Evolutionary conservation across 2,888 invertebrate species (phyloP).

Genomic region (Drosophila ochracea): DNA sequence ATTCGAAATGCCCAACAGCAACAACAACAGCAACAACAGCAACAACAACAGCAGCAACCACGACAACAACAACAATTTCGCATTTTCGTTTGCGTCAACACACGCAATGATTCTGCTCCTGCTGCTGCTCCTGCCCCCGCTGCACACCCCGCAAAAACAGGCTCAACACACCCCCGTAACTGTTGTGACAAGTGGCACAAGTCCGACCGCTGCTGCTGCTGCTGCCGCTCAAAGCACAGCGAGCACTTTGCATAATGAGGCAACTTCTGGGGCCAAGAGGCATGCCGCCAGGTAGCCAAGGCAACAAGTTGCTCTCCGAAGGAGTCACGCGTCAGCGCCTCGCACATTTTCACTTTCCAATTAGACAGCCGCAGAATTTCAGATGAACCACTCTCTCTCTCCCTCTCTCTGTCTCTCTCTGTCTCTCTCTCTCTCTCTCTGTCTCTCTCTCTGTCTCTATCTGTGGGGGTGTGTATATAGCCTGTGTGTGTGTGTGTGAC

Average conservation of each 20-base stretch:
- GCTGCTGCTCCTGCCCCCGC: neutral
- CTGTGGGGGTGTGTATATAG: neutral
- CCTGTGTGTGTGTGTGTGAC: conserved; percentile 7
- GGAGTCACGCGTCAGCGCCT: conserved; percentile 75
- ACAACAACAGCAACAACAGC: conserved; percentile 16
- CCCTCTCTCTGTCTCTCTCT: fast-evolving
- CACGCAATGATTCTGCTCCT: conserved; percentile 6
- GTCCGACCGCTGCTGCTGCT: neutral
- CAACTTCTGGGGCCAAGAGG: conserved; percentile 45
- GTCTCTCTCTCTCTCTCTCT: too few species aligned
- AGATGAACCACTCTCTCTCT: conserved; percentile 12
- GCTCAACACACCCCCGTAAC: too few species aligned
- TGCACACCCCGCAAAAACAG: too few species aligned
- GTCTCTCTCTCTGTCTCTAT: neutral
- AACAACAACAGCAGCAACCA: neutral
- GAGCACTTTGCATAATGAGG: conserved; percentile 77
- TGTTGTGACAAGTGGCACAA: conserved; percentile 7
- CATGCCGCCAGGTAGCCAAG: conserved; percentile 48
- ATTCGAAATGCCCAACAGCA: conserved; percentile 59
- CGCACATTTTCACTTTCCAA: conserved; percentile 73
- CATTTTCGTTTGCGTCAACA: conserved; percentile 48
- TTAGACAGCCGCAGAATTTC: conserved; percentile 62
- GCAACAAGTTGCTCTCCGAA: conserved; percentile 71
- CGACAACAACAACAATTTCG: neutral
- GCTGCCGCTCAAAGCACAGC: neutral